Evolutionary conservation across 2,113 vertebrate species (phyloP), one percentile per base, ranked within the genome.

Genomic region (Noctilio leporinus): DNA sequence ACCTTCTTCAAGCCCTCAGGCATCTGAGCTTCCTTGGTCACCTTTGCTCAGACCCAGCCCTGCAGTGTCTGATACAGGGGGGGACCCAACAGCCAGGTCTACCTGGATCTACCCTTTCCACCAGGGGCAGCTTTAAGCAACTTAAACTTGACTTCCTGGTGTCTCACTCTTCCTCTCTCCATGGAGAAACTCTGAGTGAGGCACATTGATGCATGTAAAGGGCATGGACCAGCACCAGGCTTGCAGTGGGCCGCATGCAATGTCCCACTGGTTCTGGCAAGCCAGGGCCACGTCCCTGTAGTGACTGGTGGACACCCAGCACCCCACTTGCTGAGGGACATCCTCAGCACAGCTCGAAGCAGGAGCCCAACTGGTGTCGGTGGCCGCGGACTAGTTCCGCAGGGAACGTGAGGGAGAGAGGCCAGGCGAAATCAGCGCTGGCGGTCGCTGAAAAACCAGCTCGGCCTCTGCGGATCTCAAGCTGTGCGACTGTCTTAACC

Each of bases 241-340:
- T 4, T 2, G 4, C 12, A 16, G 73, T 2, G n/a, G 35, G 26
- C n/a, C 4, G n/a, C 11, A 0, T 0, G 0, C 5, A 3, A 7
- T 0, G 19, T 26, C 33, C 67, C 8, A 16, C 55, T 10, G 7
- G 62, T 38, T 55, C 85, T 0, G 3, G 5, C 6, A 3, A 35
- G 38, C 35, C 65, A 15, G 67, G 64, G 19, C 20, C 24, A 4
- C 8, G 2, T 43, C 84, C n/a, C 20, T 11, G 2, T 4, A 3
- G 20, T 28, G 5, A 16, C 10, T 0, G 4, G 4, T 12, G 47
- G 72, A 59, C 55, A 1, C 10, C 10, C 3, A 8, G 84, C 0
- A 0, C 28, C n/a, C n/a, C n/a, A n/a, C n/a, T n/a, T n/a, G n/a
- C n/a, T n/a, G n/a, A n/a, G n/a, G n/a, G n/a, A n/a, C n/a, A n/a